Conservation (phyloP, 2,888 invertebrate species). For the Branchellion lobata region DNA sequence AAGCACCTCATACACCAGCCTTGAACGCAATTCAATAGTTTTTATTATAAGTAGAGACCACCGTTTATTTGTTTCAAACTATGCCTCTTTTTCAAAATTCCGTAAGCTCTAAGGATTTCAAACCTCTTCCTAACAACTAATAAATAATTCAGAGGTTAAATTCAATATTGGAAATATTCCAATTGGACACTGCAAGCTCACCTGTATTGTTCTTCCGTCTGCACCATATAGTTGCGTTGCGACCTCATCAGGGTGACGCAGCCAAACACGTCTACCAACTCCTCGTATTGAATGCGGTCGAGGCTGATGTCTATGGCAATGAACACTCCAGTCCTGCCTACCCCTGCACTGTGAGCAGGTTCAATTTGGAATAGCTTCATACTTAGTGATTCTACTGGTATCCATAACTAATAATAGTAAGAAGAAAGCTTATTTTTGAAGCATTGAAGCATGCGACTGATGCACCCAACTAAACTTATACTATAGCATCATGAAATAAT, state of each 20-base stretch:
- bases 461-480: too few species aligned
- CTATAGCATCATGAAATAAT: too few species aligned
- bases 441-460: not conserved
- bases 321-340: constrained; percentile 61
- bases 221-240: constrained; percentile 95
- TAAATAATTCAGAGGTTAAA: too few species aligned
- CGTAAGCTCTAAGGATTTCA: too few species aligned
- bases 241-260: constrained; percentile 96
- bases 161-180: too few species aligned
- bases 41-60: too few species aligned
- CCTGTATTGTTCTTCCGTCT: constrained; percentile 97
- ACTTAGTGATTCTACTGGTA: not conserved
- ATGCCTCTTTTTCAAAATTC: too few species aligned
- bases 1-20: constrained; percentile 89
- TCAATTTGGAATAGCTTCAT: not conserved
- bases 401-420: not conserved
- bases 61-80: too few species aligned
- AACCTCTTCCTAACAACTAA: too few species aligned
- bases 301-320: constrained; percentile 97
- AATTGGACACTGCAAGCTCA: too few species aligned
- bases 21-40: too few species aligned
- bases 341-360: constrained; percentile 70
- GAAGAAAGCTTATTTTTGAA: not conserved
- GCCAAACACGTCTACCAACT: constrained; percentile 96
- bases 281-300: constrained; percentile 92